Base-by-base conservation (phyloP, 2,797 vertebrate genomes). In the Balearica regulorum region DNA sequence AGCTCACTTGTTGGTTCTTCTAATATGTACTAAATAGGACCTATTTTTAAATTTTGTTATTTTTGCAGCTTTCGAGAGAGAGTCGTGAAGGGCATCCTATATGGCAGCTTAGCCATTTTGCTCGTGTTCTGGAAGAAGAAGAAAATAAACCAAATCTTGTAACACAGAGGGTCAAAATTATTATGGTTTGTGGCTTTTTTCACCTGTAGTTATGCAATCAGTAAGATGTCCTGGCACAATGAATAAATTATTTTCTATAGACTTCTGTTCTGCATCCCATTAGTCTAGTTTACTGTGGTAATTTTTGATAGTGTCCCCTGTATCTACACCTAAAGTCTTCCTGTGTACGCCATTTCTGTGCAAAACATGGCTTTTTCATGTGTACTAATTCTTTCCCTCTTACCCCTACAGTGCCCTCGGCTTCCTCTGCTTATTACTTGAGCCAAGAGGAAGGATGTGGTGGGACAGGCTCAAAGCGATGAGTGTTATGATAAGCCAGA, bases 81-180 rank as follows among this genome's bases (percentile, higher is more conserved):
- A 99, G 98, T 95, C 98, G 99, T 12, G 99, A 99, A 94, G 99
- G 99, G 4, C 99, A 97, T 73, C 99, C 99, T 9, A 99, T 99
- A 97, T 99, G 99, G 99, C 99, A 99, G 94, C 98, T 99, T 79
- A 99, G 99, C 91, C 99, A 99, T 90, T 99, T 99, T 96, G 98
- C 99, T 85, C 98, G 98, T 95, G 99, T 99, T 93, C 98, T 99
- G 90, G 99, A 99, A 97, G 99, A 99, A 95, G 99, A 99, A 97
- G 99, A 99, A 98, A 99, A 99, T 98, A 99, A 99, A 92, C 99
- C 99, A 83, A 99, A 99, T 96, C 99, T 99, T 70, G 99, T 99
- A 44, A 99, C 99, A 22, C 99, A 99, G 97, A 98, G 99, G 86
- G 99, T 99, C 85, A 99, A 99, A 97, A 99, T 99, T 97, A 99